Conservation (phyloP, 2,113 vertebrate species). For the Aramus guarauna region DNA sequence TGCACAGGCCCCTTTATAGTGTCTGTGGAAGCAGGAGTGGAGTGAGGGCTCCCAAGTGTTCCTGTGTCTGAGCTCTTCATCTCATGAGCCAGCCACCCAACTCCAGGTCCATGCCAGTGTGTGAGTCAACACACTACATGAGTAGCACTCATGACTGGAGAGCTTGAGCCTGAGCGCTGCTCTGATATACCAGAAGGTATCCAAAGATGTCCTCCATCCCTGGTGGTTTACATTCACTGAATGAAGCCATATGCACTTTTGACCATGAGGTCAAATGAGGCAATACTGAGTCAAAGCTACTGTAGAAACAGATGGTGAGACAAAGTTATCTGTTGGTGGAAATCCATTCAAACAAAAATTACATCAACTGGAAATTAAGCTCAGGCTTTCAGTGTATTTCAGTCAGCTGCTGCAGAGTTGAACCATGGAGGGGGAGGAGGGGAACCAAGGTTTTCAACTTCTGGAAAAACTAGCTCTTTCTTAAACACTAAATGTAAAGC, state of each 20-base stretch:
- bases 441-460: neutral
- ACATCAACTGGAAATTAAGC: neutral
- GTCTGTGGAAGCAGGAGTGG: neutral
- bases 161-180: neutral
- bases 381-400: neutral
- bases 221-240: neutral
- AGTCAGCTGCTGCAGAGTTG: neutral
- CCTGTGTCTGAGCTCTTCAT: fast-evolving
- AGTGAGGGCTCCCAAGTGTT: neutral
- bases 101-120: neutral
- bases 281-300: neutral
- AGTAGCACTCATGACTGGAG: neutral
- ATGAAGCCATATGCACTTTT: fast-evolving
- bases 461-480: neutral
- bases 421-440: neutral
- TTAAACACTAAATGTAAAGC: neutral
- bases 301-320: neutral
- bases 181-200: neutral
- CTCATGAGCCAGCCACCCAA: neutral
- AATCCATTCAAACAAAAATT: neutral
- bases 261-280: neutral
- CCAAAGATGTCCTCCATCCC: neutral
- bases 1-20: neutral
- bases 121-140: neutral
- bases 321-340: neutral